These are phyloP conservation scores for Chanos chanos DNA, from an alignment of 2,797 vertebrate genomes.

Conservation along the genomic window DNA sequence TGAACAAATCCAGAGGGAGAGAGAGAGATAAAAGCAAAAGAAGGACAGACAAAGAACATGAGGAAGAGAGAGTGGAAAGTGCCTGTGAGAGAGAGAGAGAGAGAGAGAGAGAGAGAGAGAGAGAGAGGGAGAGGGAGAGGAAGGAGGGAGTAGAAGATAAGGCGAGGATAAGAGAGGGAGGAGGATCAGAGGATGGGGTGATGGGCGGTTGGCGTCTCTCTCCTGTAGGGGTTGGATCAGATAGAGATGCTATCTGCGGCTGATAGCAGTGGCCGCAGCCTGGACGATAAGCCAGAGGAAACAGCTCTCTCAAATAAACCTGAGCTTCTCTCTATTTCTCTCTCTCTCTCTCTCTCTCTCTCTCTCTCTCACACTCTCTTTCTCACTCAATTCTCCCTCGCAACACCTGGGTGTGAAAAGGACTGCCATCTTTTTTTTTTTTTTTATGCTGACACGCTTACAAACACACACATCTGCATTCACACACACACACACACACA, in stretches of 20 bases:
- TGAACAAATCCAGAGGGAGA: slow-evolving; percentile 17
- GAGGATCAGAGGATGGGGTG: slow-evolving; percentile 1
- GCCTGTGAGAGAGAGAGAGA: slow-evolving; percentile 26
- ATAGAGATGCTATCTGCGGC: slow-evolving; percentile 78
- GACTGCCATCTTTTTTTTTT: slow-evolving; percentile 65
- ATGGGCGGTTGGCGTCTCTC: slow-evolving; percentile 32
- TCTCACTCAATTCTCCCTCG: slow-evolving; percentile 75
- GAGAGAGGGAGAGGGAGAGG: slow-evolving; percentile 10
- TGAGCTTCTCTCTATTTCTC: slow-evolving; percentile 63
- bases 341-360: slow-evolving; percentile 72
- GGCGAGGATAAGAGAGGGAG: neutral
- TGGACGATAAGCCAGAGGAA: slow-evolving; percentile 68
- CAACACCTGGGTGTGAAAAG: no score
- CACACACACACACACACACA: slow-evolving; percentile 33
- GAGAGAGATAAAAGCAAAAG: neutral
- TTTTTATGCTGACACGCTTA: slow-evolving; percentile 41
- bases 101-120: slow-evolving; percentile 6
- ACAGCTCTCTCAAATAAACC: slow-evolving; percentile 74
- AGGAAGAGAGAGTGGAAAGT: neutral
- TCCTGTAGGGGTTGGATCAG: slow-evolving; percentile 72
- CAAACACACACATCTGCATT: slow-evolving; percentile 41
- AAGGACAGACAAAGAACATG: slow-evolving; percentile 25
- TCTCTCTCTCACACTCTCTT: slow-evolving; percentile 59
- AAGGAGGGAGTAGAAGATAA: neutral
- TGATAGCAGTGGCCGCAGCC: slow-evolving; percentile 66